A percentile compares a stretch with the other conserved stretches of the same genome.
Conservation (phyloP, 2,888 invertebrate genomes). For the Crocallis elinguaria region DNA sequence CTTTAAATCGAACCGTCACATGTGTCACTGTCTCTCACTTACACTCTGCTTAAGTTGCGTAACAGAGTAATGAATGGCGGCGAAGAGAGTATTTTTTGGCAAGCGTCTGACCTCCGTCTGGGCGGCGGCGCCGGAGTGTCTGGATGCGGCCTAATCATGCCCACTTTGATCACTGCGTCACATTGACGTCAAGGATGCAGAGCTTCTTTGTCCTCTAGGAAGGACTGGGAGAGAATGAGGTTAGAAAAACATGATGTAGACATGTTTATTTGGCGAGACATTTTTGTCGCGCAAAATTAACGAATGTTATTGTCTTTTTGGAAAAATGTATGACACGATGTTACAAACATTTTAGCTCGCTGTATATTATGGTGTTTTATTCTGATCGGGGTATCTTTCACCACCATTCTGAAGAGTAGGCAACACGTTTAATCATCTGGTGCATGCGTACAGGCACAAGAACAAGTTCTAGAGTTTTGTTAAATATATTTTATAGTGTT, state of each 20-base stretch:
- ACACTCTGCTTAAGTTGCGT: constrained; percentile 2
- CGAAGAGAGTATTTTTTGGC: constrained; percentile 46
- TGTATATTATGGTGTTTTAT: too few relatives aligned
- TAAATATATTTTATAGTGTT: too few relatives aligned
- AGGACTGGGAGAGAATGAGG: not conserved
- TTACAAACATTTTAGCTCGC: too few relatives aligned
- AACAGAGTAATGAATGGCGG: constrained; percentile 34
- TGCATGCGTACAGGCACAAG: too few relatives aligned
- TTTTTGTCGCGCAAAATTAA: too few relatives aligned
- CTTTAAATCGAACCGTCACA: not conserved
- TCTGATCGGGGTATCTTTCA: too few relatives aligned
- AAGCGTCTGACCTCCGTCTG: constrained; percentile 66
- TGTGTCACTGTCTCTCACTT: not conserved
- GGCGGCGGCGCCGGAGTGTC: constrained; percentile 66
- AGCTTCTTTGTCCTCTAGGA: not conserved
- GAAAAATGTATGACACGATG: too few relatives aligned
- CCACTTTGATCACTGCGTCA: constrained; percentile 43
- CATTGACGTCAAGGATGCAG: constrained; percentile 21
- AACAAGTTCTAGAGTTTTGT: too few relatives aligned
- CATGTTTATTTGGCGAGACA: not conserved
- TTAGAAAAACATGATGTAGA: not conserved
- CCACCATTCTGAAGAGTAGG: too few relatives aligned
- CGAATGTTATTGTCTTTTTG: too few relatives aligned
- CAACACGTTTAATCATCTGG: too few relatives aligned
- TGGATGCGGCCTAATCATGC: constrained; percentile 33